These are phyloP conservation scores for Tigriopus japonicus DNA, from an alignment of 1,140 invertebrate species.

Conservation along the genomic window DNA sequence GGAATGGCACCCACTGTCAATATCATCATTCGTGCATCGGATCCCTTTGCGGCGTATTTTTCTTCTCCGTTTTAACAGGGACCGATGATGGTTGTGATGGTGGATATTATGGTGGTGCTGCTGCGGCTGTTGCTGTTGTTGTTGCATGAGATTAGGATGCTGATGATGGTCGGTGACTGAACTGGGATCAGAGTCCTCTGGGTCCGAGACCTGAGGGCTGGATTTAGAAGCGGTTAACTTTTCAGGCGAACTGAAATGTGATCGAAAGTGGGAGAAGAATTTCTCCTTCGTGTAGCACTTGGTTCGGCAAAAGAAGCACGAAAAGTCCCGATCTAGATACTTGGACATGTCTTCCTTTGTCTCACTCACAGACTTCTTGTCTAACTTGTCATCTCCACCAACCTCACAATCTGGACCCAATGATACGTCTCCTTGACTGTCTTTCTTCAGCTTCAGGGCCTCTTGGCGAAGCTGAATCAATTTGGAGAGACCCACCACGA, in stretches of 20 bases:
- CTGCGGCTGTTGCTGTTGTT: neutral
- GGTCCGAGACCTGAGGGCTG: neutral
- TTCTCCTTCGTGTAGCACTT: neutral
- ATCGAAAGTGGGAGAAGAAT: constrained; percentile 2
- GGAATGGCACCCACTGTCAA: neutral
- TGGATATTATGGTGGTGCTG: neutral
- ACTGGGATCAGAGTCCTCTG: neutral
- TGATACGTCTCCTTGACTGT: too few species aligned
- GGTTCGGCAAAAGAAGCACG: constrained; percentile 2
- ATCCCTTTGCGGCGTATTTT: neutral
- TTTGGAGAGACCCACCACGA: too few species aligned
- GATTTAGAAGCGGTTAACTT: too few species aligned
- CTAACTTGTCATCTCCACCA: too few species aligned
- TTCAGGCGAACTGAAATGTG: neutral
- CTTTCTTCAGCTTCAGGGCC: too few species aligned
- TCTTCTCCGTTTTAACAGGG: neutral
- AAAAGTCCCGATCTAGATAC: neutral
- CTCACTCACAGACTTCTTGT: too few species aligned
- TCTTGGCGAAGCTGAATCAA: too few species aligned
- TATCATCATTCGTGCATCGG: neutral
- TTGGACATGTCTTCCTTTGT: neutral
- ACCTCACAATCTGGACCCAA: too few species aligned
- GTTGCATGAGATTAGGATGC: neutral
- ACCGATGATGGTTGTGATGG: neutral
- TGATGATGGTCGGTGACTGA: neutral